These are phyloP conservation scores for Thymelicus sylvestris DNA, from an alignment of 2,888 invertebrate species.

Conservation along the genomic window DNA sequence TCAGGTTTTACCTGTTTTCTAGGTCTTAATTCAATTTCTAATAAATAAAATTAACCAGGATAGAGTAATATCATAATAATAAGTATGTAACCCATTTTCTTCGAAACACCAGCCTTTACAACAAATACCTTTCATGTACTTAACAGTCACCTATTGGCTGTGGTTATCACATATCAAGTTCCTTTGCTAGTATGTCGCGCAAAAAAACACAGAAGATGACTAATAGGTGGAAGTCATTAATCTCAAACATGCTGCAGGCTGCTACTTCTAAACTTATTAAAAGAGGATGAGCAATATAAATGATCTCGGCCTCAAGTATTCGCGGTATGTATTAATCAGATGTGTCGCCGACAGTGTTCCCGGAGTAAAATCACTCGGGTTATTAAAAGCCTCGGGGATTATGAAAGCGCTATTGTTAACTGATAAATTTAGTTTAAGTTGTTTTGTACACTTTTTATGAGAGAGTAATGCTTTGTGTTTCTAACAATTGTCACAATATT, in stretches of 20 bases:
- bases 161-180: too few relatives aligned
- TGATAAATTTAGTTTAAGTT: conserved; percentile 26
- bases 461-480: not conserved
- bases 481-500: not conserved
- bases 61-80: too few relatives aligned
- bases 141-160: too few relatives aligned
- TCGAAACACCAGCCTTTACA: too few relatives aligned
- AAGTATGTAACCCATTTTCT: too few relatives aligned
- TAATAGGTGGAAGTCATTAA: not conserved
- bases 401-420: conserved; percentile 18
- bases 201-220: too few relatives aligned
- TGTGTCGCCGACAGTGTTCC: conserved; percentile 14
- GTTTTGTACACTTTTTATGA: conserved; percentile 1
- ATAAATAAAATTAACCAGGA: too few relatives aligned
- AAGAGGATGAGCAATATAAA: conserved; percentile 26
- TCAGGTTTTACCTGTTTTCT: too few relatives aligned
- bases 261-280: conserved; percentile 15
- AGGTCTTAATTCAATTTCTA: too few relatives aligned
- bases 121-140: too few relatives aligned
- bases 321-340: conserved; percentile 32
- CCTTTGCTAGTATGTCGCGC: too few relatives aligned
- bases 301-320: conserved; percentile 20
- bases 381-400: conserved; percentile 29
- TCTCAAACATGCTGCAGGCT: not conserved
- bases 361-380: conserved; percentile 12